These are phyloP conservation scores for Protodeltote pygarga DNA, from an alignment of 2,888 invertebrate genomes.

Conservation along the genomic window DNA sequence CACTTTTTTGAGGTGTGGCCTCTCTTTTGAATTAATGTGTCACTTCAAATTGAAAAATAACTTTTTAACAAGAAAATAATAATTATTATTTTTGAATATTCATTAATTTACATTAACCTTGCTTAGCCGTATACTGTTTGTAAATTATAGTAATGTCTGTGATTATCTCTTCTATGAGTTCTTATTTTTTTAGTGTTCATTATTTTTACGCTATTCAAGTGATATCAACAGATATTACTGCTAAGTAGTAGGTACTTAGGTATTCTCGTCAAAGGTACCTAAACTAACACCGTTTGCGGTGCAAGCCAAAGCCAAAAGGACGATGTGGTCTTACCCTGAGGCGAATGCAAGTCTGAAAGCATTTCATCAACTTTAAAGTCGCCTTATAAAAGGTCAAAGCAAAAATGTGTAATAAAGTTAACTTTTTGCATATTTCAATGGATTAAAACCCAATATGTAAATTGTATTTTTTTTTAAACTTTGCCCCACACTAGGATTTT, in stretches of 20 bases:
- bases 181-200: too few relatives aligned
- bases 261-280: constrained; percentile 23
- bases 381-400: constrained; percentile 32
- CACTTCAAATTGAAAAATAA: too few relatives aligned
- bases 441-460: neutral
- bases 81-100: too few relatives aligned
- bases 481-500: too few relatives aligned
- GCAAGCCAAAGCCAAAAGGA: constrained; percentile 30
- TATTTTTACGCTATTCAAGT: constrained; percentile 1
- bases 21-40: too few relatives aligned
- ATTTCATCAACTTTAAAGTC: constrained; percentile 16
- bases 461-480: too few relatives aligned
- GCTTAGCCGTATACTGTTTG: too few relatives aligned
- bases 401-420: constrained; percentile 32
- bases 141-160: too few relatives aligned
- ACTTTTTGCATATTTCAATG: constrained; percentile 1
- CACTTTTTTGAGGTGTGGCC: too few relatives aligned
- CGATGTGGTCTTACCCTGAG: constrained; percentile 25
- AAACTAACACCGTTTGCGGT: constrained; percentile 26
- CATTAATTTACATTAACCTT: too few relatives aligned
- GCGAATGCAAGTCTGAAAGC: constrained; percentile 35
- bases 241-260: constrained; percentile 21
- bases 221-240: constrained; percentile 6
- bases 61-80: too few relatives aligned
- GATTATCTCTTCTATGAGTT: too few relatives aligned